phyloP scores from a whole-genome alignment of 2,113 vertebrate species.

The Pogona vitticeps region DNA sequence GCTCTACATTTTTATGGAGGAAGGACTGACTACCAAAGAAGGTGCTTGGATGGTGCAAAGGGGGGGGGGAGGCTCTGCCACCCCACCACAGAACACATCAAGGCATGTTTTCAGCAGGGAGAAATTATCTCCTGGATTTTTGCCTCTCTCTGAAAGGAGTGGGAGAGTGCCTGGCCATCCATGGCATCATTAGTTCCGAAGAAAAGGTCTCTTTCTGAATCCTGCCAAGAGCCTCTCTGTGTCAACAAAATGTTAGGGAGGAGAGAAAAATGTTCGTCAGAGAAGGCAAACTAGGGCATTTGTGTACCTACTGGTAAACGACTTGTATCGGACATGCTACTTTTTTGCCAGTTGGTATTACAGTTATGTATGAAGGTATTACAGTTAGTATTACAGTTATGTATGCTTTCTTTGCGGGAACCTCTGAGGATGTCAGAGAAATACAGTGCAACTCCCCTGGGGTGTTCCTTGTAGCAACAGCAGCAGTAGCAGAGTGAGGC shows the following conservation, averaged over 20 bases:
- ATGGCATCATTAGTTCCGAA: slow-evolving; percentile 6
- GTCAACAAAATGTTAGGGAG: neutral
- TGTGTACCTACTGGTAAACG: rapidly evolving
- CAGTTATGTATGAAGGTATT: no score
- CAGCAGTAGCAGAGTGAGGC: no score
- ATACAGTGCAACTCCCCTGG: neutral
- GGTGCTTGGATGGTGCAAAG: neutral
- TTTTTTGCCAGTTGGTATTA: neutral
- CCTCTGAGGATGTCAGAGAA: neutral
- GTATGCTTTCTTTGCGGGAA: neutral
- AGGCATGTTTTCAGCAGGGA: slow-evolving; percentile 4
- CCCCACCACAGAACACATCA: neutral
- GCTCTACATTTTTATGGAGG: neutral
- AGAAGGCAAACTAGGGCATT: neutral
- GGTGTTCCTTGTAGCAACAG: neutral
- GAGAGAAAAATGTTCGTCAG: neutral
- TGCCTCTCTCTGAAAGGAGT: neutral
- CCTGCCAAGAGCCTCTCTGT: neutral
- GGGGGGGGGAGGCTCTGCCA: neutral
- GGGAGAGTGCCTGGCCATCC: neutral
- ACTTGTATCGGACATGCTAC: rapidly evolving
- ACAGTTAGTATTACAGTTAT: neutral
- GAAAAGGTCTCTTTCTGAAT: slow-evolving; percentile 2
- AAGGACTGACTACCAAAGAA: rapidly evolving
- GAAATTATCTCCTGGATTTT: neutral